phyloP scores from a whole-genome alignment of 2,113 vertebrate genomes.

The Indicator maculatus region DNA sequence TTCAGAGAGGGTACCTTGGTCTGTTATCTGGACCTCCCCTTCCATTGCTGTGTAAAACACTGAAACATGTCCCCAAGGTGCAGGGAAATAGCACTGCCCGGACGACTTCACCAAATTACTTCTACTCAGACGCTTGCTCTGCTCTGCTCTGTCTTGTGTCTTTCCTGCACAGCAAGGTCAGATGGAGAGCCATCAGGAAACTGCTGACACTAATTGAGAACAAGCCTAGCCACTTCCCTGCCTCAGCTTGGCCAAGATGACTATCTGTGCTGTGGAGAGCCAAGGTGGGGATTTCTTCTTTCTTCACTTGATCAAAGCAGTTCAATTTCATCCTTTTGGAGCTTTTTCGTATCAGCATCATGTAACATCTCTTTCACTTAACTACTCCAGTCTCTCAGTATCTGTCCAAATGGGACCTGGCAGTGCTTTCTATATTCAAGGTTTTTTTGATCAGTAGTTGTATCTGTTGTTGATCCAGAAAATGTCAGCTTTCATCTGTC shows the following conservation, averaged over 20 bases:
- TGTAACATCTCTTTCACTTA: conserved; percentile 34
- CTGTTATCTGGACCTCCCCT: neutral
- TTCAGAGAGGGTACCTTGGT: neutral
- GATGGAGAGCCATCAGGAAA: neutral
- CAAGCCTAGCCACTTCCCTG: neutral
- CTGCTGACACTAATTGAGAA: neutral
- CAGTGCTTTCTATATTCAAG: neutral
- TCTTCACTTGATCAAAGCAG: conserved; percentile 19
- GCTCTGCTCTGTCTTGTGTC: neutral
- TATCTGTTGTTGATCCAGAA: conserved; percentile 10
- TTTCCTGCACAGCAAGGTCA: neutral
- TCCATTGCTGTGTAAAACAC: neutral
- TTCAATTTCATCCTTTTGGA: neutral
- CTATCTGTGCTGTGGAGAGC: neutral
- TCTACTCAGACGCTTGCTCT: neutral
- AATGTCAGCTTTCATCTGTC: conserved; percentile 45
- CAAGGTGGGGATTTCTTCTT: conserved; percentile 1
- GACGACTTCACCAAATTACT: neutral
- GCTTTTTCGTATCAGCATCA: neutral
- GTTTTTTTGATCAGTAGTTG: conserved; percentile 15
- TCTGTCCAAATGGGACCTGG: conserved; percentile 33
- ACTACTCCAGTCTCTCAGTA: conserved; percentile 9
- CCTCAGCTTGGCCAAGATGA: neutral
- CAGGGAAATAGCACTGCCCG: neutral
- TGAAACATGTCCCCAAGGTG: neutral